A percentile compares a stretch with the other conserved stretches of the same genome.
Evolutionary conservation across 1,140 invertebrate genomes (phyloP).

Genomic region (Dendroctonus valens): DNA sequence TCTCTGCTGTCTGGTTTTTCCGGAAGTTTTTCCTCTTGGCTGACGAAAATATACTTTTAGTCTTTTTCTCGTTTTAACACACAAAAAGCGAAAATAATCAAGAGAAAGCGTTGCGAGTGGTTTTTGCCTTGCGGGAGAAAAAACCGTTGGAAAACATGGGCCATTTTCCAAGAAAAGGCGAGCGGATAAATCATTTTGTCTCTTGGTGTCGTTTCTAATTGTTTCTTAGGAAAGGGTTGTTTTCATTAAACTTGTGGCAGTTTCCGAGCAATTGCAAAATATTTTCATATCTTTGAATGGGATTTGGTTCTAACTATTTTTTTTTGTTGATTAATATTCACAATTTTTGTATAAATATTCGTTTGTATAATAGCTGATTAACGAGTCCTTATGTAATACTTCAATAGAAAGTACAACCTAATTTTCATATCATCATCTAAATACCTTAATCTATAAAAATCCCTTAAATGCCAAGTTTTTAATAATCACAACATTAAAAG

Average conservation of each 20-base stretch:
- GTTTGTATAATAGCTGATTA: too few species aligned
- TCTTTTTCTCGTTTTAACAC: not conserved
- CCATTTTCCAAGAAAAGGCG: slow-evolving; percentile 17
- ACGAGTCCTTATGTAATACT: too few species aligned
- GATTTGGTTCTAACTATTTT: too few species aligned
- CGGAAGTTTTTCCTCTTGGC: slow-evolving; percentile 1
- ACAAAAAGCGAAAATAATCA: slow-evolving; percentile 23
- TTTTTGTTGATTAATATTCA: too few species aligned
- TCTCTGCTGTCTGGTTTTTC: slow-evolving; percentile 2
- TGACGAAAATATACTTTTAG: slow-evolving; percentile 15
- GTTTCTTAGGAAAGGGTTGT: not conserved
- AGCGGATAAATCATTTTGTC: slow-evolving; percentile 14
- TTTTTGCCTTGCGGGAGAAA: slow-evolving; percentile 10
- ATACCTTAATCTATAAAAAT: too few species aligned
- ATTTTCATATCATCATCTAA: too few species aligned
- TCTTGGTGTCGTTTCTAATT: not conserved
- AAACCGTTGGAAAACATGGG: slow-evolving; percentile 8
- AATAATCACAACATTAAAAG: slow-evolving; percentile 6
- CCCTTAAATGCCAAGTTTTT: not conserved
- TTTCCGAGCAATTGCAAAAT: too few species aligned
- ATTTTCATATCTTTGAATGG: too few species aligned
- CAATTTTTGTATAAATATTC: too few species aligned
- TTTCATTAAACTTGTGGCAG: too few species aligned
- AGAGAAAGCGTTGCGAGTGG: slow-evolving; percentile 15
- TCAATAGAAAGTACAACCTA: too few species aligned